Evolutionary conservation across 2,113 vertebrate species (phyloP).

Genomic region (Neodon shergylaensis): DNA sequence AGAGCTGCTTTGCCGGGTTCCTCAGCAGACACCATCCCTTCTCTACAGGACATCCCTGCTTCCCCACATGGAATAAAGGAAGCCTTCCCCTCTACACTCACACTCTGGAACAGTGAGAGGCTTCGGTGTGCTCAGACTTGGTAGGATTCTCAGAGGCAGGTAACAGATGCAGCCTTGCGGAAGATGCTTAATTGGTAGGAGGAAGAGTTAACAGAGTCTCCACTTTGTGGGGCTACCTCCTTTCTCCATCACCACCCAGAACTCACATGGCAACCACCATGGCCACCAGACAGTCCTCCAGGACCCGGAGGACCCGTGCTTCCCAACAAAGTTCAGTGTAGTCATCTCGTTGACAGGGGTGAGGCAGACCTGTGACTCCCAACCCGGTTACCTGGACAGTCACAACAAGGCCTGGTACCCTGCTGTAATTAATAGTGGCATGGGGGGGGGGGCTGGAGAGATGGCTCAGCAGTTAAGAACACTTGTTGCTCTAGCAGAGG

Average conservation of each 20-base stretch:
- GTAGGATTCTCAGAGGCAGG: neutral
- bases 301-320: no score
- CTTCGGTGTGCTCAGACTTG: neutral
- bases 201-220: neutral
- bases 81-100: neutral
- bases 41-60: neutral
- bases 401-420: neutral
- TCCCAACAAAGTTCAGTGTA: neutral
- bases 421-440: neutral
- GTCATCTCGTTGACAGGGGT: neutral
- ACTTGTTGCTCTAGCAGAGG: neutral
- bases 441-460: neutral
- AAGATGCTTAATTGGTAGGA: neutral
- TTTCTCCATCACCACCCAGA: neutral
- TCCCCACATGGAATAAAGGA: no score
- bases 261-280: neutral
- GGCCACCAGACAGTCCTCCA: neutral
- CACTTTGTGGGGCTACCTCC: neutral
- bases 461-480: no score
- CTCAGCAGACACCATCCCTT: neutral
- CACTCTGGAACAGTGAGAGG: neutral
- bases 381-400: no score
- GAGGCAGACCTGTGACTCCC: neutral
- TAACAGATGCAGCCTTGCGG: neutral
- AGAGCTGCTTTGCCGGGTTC: neutral